Base-by-base conservation (phyloP, 2,797 vertebrate species). In the Gallinago stenura region DNA sequence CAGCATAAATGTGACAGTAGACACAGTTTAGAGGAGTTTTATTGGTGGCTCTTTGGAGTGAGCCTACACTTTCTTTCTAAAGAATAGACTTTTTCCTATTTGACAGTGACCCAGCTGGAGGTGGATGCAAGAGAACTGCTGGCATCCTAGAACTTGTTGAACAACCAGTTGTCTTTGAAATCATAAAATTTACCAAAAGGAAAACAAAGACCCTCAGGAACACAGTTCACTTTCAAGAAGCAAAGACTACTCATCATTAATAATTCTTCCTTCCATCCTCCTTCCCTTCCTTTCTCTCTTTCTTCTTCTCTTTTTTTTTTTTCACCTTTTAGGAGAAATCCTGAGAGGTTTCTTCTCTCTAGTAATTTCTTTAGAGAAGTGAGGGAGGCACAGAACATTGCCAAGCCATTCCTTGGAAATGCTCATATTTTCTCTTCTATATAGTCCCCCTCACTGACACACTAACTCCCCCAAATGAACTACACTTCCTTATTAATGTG, bases 241-340 rank as follows among this genome's bases (percentile, higher is more conserved):
- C 28, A 86, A 75, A 61, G 22, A 28, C 26, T 35, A 43, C 18
- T 37, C n/a, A 37, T 57, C 14, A 24, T 25, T 24, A 53, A 28
- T 21, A 73, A 41, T 46, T 5, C 4, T 10, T 41, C 9, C 9
- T 16, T 15, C 4, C 22, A 20, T 24, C 7, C 9, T 3, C 13
- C 9, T 18, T 21, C 8, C 7, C 3, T 7, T n/a, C 12, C 7
- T 13, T 12, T 3, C 14, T 25, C 18, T 9, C 9, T 7, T 10
- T 48, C 39, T 39, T 39, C 39, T 22, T 48, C 18, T 9, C 7
- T 7, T 7, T 48, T 12, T 12, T 11, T 35, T 11, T 41, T 72
- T n/a, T 20, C 6, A 12, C 21, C 28, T 41, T 75, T 30, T 28
- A n/a, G 25, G 69, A 68, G 6, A 81, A 90, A 77, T 73, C 11